Base-by-base conservation (phyloP, 2,113 vertebrate species). In the Pterocles orientalis region DNA sequence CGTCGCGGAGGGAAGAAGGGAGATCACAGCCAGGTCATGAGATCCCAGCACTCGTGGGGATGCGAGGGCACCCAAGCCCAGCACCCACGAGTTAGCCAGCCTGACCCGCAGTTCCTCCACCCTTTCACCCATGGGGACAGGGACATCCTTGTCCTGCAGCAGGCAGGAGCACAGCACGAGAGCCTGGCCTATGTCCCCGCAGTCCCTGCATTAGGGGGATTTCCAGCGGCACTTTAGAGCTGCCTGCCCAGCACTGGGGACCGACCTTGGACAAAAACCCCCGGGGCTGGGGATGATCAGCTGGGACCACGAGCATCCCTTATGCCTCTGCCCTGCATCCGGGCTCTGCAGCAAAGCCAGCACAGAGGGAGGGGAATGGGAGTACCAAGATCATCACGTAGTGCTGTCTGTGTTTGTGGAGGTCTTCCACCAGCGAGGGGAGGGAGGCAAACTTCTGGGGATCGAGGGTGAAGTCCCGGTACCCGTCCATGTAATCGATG, bases 401-500 rank as follows among this genome's bases (percentile, higher is more conserved):
- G 86, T 0, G 91, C 80, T 98, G 98, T n/a, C 96, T 72, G 0
- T 98, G 97, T 47, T 90, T 96, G 88, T 98, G 98, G 29, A 98
- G 96, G 18, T 98, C 97, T 90, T 96, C 98, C 56, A 99, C 98
- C 93, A 99, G 51, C 0, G 98, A 98, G 2, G 99, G 98, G 33
- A 99, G 98, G 2, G 95, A 97, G 57, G 66, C 69, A 66, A 98
- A 99, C 11, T 78, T 97, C 83, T 94, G 48, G 1, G 98, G 54
- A 88, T 99, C 98, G 2, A 96, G 82, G 11, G 98, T 99, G 96
- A 99, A 99, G 92, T 99, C 99, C 79, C 98, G 91, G n/a, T 96
- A 97, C 6, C 92, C 91, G 1, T 99, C 97, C 99, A 99, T 99
- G 98, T 99, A 99, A 97, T 99, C 99, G 1, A 98, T 98, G 68